Conservation (phyloP, 2,113 vertebrate species). For the Onychostoma macrolepis region DNA sequence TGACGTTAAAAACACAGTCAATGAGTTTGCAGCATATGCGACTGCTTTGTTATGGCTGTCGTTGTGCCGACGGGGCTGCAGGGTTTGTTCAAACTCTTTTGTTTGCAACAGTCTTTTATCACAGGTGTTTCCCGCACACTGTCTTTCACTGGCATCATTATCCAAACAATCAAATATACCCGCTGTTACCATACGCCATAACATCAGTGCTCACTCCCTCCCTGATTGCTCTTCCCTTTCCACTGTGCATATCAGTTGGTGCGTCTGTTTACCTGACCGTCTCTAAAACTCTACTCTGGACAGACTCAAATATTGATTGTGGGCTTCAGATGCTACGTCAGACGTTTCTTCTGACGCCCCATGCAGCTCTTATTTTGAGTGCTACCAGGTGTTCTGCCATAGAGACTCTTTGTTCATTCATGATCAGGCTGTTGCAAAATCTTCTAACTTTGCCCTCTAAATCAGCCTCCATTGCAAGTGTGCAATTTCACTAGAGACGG, state of each 20-base stretch:
- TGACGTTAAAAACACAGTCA: constrained; percentile 14
- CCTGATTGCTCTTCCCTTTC: constrained; percentile 23
- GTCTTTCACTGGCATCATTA: constrained; percentile 65
- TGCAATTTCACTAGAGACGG: neutral
- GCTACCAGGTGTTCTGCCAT: constrained; percentile 61
- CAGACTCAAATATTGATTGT: neutral
- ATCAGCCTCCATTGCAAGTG: neutral
- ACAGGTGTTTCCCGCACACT: constrained; percentile 64
- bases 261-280: constrained; percentile 9
- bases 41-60: constrained; percentile 28
- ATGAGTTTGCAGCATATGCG: constrained; percentile 8
- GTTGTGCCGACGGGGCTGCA: neutral
- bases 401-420: constrained; percentile 58
- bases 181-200: constrained; percentile 20
- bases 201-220: constrained; percentile 10
- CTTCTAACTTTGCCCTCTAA: constrained; percentile 18
- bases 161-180: constrained; percentile 67
- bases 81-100: constrained; percentile 19
- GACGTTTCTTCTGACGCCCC: constrained; percentile 21
- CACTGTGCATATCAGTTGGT: constrained; percentile 31
- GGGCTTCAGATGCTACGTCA: constrained; percentile 11
- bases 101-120: constrained; percentile 21
- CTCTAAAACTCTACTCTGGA: constrained; percentile 13
- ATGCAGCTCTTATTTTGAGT: constrained; percentile 54
- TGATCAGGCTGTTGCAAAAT: constrained; percentile 14